Base-by-base conservation (phyloP, 1,140 invertebrate species). In the Pollicipes pollicipes region DNA sequence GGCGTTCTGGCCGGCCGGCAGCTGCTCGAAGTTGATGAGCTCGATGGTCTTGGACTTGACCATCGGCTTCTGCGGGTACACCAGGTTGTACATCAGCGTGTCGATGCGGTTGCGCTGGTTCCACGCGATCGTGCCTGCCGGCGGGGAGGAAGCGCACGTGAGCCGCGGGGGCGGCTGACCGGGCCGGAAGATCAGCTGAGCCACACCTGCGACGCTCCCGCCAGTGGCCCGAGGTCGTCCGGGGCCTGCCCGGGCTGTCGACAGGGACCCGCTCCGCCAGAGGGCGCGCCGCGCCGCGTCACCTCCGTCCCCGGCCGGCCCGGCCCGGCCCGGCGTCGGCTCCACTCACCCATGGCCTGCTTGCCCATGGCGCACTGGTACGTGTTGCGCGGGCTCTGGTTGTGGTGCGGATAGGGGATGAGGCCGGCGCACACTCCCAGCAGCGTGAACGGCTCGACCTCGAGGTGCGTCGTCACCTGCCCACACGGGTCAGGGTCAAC, bases 311-410 rank as follows among this genome's bases (percentile, higher is more conserved):
- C n/a, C n/a, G n/a, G n/a, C n/a, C n/a, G n/a, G n/a, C n/a, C n/a
- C n/a, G n/a, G n/a, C n/a, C n/a, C n/a, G n/a, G n/a, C n/a, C n/a
- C n/a, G n/a, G n/a, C n/a, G n/a, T n/a, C n/a, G n/a, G n/a, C n/a
- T n/a, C 6, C 35, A 58, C 64, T 66, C 64, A 66, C 64, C 94
- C 91, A 97, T 98, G 0, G 93, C 92, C 82, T 96, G 93, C 83
- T 99, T 99, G 31, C 97, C 97, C 97, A 99, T 99, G 83, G 97
- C 97, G 83, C 97, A 99, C 80, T 99, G 97, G 82, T 99, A 99
- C 0, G 97, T 99, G 78, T 99, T 99, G 75, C 97, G 86, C 3
- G 97, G 97, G 79, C 92, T 96, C 81, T 99, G 97, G 82, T 99
- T 99, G 77, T 99, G 96, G 82, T 99, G 94, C 0, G 97, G 97